phyloP scores from a whole-genome alignment of 2,797 vertebrate species.

The Xenopus petersii region DNA sequence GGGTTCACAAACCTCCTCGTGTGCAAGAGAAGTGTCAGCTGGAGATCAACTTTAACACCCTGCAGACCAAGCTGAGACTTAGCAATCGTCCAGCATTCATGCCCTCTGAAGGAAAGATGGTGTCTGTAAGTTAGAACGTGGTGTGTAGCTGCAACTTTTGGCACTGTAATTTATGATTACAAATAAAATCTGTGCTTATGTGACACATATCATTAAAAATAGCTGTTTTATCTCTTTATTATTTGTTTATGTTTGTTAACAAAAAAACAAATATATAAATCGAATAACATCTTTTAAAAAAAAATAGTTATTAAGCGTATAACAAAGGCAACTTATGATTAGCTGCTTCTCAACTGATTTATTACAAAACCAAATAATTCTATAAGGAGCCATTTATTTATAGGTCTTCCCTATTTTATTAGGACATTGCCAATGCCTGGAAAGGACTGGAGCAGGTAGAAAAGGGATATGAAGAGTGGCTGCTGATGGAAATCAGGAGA shows the following conservation, averaged over 20 bases:
- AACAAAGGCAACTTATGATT: too few relatives aligned
- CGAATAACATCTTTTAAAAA: too few relatives aligned
- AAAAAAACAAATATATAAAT: too few relatives aligned
- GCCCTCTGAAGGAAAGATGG: constrained; percentile 91
- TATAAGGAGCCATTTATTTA: not conserved
- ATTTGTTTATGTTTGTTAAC: too few relatives aligned
- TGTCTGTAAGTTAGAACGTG: constrained; percentile 73
- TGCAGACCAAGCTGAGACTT: constrained; percentile 80
- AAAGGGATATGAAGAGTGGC: constrained; percentile 89
- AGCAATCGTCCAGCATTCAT: constrained; percentile 90
- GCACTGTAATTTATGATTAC: too few relatives aligned
- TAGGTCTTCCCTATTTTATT: constrained; percentile 14
- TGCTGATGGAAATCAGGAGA: constrained; percentile 84
- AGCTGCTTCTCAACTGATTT: too few relatives aligned
- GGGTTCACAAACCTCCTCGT: constrained; percentile 84
- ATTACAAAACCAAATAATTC: too few relatives aligned
- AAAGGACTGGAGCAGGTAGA: constrained; percentile 85
- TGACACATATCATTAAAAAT: too few relatives aligned
- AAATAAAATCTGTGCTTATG: too few relatives aligned
- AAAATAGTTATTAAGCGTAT: too few relatives aligned
- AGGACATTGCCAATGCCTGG: constrained; percentile 90
- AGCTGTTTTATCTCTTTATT: too few relatives aligned
- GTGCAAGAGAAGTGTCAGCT: constrained; percentile 82
- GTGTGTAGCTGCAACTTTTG: not conserved
- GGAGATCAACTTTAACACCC: constrained; percentile 80